A percentile compares a stretch with the other conserved stretches of the same genome.
Conservation (phyloP, 2,797 vertebrate species). For the Yasuhikotakia modesta region DNA sequence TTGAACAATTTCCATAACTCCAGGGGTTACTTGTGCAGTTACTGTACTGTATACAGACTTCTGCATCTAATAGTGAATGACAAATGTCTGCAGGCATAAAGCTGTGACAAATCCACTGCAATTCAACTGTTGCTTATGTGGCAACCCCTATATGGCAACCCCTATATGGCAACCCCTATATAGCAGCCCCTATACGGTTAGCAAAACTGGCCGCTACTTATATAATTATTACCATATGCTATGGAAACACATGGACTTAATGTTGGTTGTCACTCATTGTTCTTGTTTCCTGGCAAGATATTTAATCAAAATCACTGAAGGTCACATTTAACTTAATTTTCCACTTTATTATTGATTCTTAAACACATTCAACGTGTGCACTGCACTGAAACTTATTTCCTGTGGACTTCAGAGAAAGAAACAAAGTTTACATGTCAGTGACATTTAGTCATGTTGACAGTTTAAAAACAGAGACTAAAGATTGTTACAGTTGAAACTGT, state of each 20-base stretch:
- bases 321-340: no score
- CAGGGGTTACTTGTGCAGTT: neutral
- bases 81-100: constrained; percentile 20
- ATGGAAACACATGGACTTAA: neutral
- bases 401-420: constrained; percentile 1
- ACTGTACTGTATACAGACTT: neutral
- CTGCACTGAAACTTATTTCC: neutral
- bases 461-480: neutral
- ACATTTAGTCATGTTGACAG: constrained; percentile 16
- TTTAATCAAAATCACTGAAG: neutral
- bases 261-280: neutral
- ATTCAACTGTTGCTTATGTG: neutral
- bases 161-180: no score
- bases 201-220: no score
- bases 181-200: neutral
- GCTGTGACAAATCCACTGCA: constrained; percentile 1
- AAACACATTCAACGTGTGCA: neutral
- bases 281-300: neutral
- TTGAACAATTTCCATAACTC: constrained; percentile 23
- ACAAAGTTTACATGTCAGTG: neutral
- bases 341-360: neutral
- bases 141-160: no score
- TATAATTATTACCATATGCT: no score
- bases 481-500: constrained; percentile 8
- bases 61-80: neutral